A percentile compares a stretch with the other conserved stretches of the same genome.
phyloP scores from a whole-genome alignment of 2,888 invertebrate species.

The Sepioteuthis lessoniana region DNA sequence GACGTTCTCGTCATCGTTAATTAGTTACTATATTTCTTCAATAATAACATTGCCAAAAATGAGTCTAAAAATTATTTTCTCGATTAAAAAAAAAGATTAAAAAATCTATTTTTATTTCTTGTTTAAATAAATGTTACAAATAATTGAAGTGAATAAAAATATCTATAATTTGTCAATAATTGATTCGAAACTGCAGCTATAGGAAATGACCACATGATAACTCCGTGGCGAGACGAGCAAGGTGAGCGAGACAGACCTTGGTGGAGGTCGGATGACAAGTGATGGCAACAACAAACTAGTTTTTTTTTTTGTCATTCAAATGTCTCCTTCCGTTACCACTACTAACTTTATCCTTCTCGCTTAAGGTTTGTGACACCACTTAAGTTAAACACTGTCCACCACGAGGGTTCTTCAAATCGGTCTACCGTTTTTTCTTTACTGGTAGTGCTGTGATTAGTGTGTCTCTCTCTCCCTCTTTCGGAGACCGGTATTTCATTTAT shows the following conservation, averaged over 20 bases:
- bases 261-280: slow-evolving; percentile 34
- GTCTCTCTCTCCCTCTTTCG: not conserved
- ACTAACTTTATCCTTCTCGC: not conserved
- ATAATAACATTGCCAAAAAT: not conserved
- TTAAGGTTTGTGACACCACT: not conserved
- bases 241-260: slow-evolving; percentile 39
- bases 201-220: not conserved
- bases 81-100: not conserved
- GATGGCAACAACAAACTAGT: not conserved
- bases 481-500: not conserved
- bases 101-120: not conserved
- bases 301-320: slow-evolving; percentile 16
- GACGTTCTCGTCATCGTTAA: too few relatives aligned
- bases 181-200: not conserved
- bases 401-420: not conserved
- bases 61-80: not conserved
- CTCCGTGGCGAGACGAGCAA: not conserved
- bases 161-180: not conserved
- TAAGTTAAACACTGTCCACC: not conserved
- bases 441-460: too few relatives aligned
- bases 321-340: not conserved
- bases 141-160: too few relatives aligned
- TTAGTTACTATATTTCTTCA: too few relatives aligned
- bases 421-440: not conserved
- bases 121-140: too few relatives aligned